These are phyloP conservation scores for fruit fly (Drosophila melanogaster) DNA, from an alignment of 1,140 invertebrate species.

Conservation along the genomic window Release_6_plus_ISO1_MT NT_037436.4:6384501-6385000, in stretches of 20 bases:
- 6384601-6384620: conserved; percentile 77
- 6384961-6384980: neutral
- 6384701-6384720: conserved; percentile 74
- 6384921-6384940: conserved; percentile 12
- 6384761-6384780: neutral
- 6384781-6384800: conserved; percentile 58
- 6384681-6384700: conserved; percentile 1
- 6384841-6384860: conserved; percentile 78
- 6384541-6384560: neutral
- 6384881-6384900: conserved; percentile 60
- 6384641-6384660: conserved; percentile 7
- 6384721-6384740: conserved; percentile 60
- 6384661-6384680: no score
- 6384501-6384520: neutral
- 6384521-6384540: conserved; percentile 11
- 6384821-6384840: conserved; percentile 82
- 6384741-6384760: conserved; percentile 30
- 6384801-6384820: conserved; percentile 79
- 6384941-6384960: neutral
- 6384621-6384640: conserved; percentile 54
- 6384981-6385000: conserved; percentile 29
- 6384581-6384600: conserved; percentile 79
- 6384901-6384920: conserved; percentile 58
- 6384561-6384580: conserved; percentile 32
- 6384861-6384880: conserved; percentile 63